phyloP scores from a whole-genome alignment of 2,113 vertebrate genomes.

The Hemiscyllium ocellatum region DNA sequence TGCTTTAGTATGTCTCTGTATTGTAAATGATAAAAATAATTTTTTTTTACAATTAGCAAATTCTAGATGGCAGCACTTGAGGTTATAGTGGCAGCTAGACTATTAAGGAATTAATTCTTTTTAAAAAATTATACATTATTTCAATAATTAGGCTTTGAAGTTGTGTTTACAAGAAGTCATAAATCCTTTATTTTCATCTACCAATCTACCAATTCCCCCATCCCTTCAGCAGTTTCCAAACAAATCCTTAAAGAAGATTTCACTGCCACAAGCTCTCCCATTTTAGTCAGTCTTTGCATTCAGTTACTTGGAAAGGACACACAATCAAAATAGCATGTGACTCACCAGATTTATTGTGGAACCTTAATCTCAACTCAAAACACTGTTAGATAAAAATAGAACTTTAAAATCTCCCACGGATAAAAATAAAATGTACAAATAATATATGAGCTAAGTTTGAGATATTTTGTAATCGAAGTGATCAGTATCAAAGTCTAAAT shows the following conservation, averaged over 20 bases:
- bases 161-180: background rate
- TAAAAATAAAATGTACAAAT: background rate
- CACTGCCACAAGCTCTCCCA: too few species aligned
- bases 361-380: slow-evolving; percentile 2
- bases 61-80: background rate
- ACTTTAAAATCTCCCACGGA: background rate
- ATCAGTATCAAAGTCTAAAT: background rate
- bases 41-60: background rate
- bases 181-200: background rate
- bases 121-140: background rate
- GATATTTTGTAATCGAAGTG: background rate
- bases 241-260: background rate
- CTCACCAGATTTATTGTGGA: background rate
- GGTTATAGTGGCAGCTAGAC: background rate
- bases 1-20: background rate
- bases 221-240: background rate
- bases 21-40: background rate
- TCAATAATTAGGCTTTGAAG: background rate
- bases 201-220: too few species aligned
- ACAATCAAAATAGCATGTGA: slow-evolving; percentile 2
- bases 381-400: background rate
- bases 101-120: background rate
- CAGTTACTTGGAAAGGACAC: background rate
- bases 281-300: background rate
- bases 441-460: background rate